These are phyloP conservation scores for Torymus aiolomorphi DNA, from an alignment of 2,888 invertebrate species.

Conservation along the genomic window DNA sequence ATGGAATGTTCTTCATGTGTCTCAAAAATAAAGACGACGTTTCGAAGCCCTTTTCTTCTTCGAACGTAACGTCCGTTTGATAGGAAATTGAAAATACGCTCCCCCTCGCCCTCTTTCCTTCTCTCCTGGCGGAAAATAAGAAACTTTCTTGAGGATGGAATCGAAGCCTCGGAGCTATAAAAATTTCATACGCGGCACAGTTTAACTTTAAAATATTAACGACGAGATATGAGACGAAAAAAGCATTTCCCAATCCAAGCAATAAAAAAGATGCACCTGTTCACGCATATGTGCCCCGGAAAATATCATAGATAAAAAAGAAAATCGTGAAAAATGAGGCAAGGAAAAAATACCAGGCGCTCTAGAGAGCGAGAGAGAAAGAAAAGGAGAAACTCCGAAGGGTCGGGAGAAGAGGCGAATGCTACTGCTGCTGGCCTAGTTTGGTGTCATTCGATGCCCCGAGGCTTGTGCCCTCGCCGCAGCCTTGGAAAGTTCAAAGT, in stretches of 20 bases:
- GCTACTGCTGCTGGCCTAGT: constrained; percentile 46
- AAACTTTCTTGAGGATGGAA: neutral
- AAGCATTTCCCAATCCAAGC: neutral
- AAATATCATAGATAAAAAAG: constrained; percentile 6
- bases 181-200: constrained; percentile 6
- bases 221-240: neutral
- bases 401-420: constrained; percentile 13
- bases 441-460: constrained; percentile 52
- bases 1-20: constrained; percentile 24
- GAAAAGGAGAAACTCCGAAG: constrained; percentile 36
- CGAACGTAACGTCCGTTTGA: constrained; percentile 18
- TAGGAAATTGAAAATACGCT: constrained; percentile 45
- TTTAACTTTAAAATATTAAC: constrained; percentile 19
- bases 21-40: constrained; percentile 29
- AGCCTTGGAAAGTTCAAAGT: constrained; percentile 55
- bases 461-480: constrained; percentile 12
- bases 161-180: constrained; percentile 20
- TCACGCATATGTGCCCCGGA: neutral
- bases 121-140: constrained; percentile 12
- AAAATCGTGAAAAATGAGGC: constrained; percentile 35
- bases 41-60: neutral
- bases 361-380: neutral
- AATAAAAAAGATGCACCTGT: neutral
- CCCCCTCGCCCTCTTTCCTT: too few relatives aligned
- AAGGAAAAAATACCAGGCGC: constrained; percentile 4